Base-by-base conservation (phyloP, 2,113 vertebrate genomes). In the Ceyx melanurus region DNA sequence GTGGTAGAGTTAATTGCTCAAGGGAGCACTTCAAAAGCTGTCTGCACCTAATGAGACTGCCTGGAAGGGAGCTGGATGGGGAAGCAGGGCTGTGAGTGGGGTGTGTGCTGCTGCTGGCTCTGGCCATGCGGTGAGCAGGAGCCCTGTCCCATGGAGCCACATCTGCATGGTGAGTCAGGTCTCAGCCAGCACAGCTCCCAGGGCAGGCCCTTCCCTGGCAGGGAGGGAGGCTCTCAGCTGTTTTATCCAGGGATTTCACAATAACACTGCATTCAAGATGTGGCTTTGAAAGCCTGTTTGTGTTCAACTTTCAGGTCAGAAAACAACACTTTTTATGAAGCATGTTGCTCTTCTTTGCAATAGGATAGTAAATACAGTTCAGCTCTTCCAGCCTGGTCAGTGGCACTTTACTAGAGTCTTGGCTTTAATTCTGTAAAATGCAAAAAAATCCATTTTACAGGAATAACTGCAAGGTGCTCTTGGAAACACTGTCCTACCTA, bases 191-290 rank as follows among this genome's bases (percentile, higher is more conserved):
- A 5, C 29, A 0, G 1, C 51, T 88, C 29, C 61, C 72, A 92
- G 67, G 31, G 22, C 79, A 74, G 5, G 15, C 37, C 54, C 54
- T 45, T 84, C 74, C 75, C 67, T 40, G 56, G 68, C 64, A 80
- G 58, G 46, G 67, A 80, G 68, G 60, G 82, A 92, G 51, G 42
- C 60, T 79, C 16, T 75, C 74, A 51, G 68, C 66, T 88, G 77
- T 74, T 50, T 83, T 31, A 53, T 37, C 66, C 86, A 67, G 46
- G 60, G 60, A 80, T 93, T 93, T 84, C 94, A 93, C 94, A 92
- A 22, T 8, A 62, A 33, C 62, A 54, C 11, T 40, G 45, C 43
- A 17, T 53, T 85, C 93, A 93, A 58, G 46, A 81, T 80, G 43
- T 37, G 64, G 17, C 50, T 42, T 65, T 89, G 42, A 35, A 22